These are phyloP conservation scores for Chlorops oryzae DNA, from an alignment of 1,140 invertebrate genomes.

Conservation along the genomic window DNA sequence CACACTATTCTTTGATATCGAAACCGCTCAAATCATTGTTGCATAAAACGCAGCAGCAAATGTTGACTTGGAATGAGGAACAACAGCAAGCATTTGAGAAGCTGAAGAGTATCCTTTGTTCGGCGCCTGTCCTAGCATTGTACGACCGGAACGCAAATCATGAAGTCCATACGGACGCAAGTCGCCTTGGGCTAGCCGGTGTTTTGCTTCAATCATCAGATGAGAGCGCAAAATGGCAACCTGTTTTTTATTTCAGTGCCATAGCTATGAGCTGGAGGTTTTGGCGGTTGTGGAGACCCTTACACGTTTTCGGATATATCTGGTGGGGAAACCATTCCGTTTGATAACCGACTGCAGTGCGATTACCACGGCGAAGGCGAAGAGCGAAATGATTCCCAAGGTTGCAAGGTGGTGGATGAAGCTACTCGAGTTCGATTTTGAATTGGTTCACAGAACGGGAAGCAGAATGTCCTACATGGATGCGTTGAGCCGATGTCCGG, in stretches of 20 bases:
- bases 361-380: constrained; percentile 35
- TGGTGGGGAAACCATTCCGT: constrained; percentile 40
- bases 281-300: constrained; percentile 32
- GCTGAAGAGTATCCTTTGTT: constrained; percentile 12
- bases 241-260: constrained; percentile 27
- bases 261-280: constrained; percentile 42
- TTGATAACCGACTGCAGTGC: constrained; percentile 44
- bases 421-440: constrained; percentile 13
- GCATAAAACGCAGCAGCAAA: constrained; percentile 16
- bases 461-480: constrained; percentile 17
- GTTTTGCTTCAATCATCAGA: constrained; percentile 21
- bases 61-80: not conserved
- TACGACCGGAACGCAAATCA: constrained; percentile 11
- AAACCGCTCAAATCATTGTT: constrained; percentile 33
- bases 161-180: constrained; percentile 27
- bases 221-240: not conserved
- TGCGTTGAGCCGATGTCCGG: constrained; percentile 16
- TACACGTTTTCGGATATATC: constrained; percentile 35
- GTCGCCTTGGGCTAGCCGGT: constrained; percentile 17
- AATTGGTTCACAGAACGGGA: constrained; percentile 13
- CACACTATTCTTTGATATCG: constrained; percentile 38
- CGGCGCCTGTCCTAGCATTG: constrained; percentile 16
- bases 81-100: constrained; percentile 12
- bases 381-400: constrained; percentile 36
- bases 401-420: constrained; percentile 23